Evolutionary conservation across 2,888 invertebrate genomes (phyloP).

Genomic region (Caenorhabditis parvicauda): DNA sequence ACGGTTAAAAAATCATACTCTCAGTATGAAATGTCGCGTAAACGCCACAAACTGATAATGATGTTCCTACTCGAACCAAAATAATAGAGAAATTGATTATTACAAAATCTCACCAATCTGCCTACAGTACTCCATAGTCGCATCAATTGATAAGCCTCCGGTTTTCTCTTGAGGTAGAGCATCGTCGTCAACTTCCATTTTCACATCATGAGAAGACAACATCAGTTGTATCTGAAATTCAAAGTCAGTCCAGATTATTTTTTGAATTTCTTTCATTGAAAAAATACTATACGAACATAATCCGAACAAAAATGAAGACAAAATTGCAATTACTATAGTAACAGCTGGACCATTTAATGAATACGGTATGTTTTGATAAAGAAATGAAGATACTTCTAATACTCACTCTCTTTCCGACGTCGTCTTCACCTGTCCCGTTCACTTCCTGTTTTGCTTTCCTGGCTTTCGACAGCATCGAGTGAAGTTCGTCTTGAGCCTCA

Average conservation of each 20-base stretch:
- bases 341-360: not conserved
- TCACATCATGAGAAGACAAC: conserved; percentile 23
- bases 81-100: not conserved
- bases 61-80: too few relatives aligned
- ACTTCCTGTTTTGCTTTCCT: conserved; percentile 32
- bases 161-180: conserved; percentile 12
- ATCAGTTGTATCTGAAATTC: conserved; percentile 11
- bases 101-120: conserved; percentile 41
- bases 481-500: conserved; percentile 58
- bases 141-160: conserved; percentile 49
- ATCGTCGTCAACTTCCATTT: conserved; percentile 41
- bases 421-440: conserved; percentile 11
- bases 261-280: not conserved
- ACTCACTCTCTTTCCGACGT: conserved; percentile 22
- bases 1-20: too few relatives aligned
- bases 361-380: not conserved
- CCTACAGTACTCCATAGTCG: conserved; percentile 60
- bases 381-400: not conserved
- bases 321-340: too few relatives aligned
- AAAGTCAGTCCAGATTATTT: not conserved
- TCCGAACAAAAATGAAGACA: too few relatives aligned
- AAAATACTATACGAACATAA: not conserved
- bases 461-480: conserved; percentile 47
- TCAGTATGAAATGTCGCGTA: too few relatives aligned
- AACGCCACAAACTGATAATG: too few relatives aligned